These are phyloP conservation scores for Heliconius himera DNA, from an alignment of 1,140 invertebrate species.

Conservation along the genomic window DNA sequence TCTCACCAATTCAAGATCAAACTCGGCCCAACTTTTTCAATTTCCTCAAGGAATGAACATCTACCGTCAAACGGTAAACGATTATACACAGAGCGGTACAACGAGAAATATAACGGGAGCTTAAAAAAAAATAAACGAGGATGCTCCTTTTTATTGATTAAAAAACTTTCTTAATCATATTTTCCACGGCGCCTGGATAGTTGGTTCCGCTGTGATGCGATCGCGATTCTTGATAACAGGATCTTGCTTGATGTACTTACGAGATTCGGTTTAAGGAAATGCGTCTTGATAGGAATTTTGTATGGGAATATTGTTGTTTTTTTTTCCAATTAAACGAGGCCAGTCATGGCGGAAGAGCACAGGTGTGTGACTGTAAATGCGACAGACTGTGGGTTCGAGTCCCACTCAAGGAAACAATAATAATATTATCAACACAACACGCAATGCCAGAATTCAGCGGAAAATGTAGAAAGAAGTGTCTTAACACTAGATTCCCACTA, in stretches of 20 bases:
- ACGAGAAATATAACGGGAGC: not conserved
- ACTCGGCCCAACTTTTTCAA: not conserved
- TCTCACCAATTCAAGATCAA: not conserved
- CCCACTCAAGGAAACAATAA: no score
- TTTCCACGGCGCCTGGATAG: not conserved
- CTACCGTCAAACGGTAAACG: constrained; percentile 2
- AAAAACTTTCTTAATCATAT: constrained; percentile 14
- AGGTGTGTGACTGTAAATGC: no score
- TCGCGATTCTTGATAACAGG: not conserved
- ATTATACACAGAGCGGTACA: not conserved
- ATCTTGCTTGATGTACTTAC: not conserved
- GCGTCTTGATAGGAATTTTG: not conserved
- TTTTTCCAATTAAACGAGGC: no score
- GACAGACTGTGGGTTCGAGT: no score
- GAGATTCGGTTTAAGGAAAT: not conserved
- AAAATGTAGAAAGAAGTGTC: no score
- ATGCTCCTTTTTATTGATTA: constrained; percentile 5
- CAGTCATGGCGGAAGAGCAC: no score
- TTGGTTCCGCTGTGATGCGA: not conserved
- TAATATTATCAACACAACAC: no score
- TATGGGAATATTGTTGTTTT: not conserved
- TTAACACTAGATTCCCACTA: no score
- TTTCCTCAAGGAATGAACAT: not conserved
- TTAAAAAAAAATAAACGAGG: not conserved
- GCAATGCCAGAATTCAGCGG: no score